A percentile compares a stretch with the other conserved stretches of the same genome.
Conservation (phyloP, 1,140 invertebrate species). For the Tachypleus tridentatus region DNA sequence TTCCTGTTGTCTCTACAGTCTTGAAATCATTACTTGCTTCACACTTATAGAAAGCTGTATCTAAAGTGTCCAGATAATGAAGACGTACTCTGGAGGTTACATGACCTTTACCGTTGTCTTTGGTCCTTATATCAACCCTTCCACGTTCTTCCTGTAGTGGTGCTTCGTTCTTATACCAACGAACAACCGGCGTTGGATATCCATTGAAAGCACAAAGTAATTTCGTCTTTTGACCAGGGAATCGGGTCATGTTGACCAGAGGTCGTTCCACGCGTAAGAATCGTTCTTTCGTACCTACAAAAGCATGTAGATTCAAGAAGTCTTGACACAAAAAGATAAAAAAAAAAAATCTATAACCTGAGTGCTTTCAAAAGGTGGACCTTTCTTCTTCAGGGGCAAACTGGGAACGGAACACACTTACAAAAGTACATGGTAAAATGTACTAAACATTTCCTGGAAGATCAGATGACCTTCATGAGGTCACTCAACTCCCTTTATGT, state of each 20-base stretch:
- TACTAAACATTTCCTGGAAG: too few relatives aligned
- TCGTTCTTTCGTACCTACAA: too few relatives aligned
- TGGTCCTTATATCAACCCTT: conserved; percentile 39
- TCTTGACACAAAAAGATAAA: too few relatives aligned
- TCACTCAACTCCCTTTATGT: too few relatives aligned
- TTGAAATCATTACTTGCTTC: conserved; percentile 41
- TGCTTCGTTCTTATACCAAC: conserved; percentile 54
- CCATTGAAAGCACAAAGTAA: conserved; percentile 53
- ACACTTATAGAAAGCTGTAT: conserved; percentile 57
- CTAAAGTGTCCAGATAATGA: conserved; percentile 46
- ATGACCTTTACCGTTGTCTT: conserved; percentile 5
- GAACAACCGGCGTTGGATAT: conserved; percentile 34
- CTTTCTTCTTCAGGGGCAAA: too few relatives aligned
- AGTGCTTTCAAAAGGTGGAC: too few relatives aligned
- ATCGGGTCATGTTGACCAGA: conserved; percentile 45
- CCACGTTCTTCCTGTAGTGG: conserved; percentile 41
- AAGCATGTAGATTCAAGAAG: too few relatives aligned
- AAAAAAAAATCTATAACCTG: too few relatives aligned
- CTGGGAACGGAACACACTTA: too few relatives aligned
- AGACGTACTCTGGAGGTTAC: conserved; percentile 45
- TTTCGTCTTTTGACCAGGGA: conserved; percentile 45
- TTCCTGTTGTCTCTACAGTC: too few relatives aligned
- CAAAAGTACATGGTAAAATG: too few relatives aligned
- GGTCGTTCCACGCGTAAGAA: conserved; percentile 10
- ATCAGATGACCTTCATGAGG: too few relatives aligned